A percentile compares a stretch with the other conserved stretches of the same genome.
These are phyloP conservation scores for Epiblema foenella DNA, from an alignment of 2,888 invertebrate genomes.

Conservation along the genomic window DNA sequence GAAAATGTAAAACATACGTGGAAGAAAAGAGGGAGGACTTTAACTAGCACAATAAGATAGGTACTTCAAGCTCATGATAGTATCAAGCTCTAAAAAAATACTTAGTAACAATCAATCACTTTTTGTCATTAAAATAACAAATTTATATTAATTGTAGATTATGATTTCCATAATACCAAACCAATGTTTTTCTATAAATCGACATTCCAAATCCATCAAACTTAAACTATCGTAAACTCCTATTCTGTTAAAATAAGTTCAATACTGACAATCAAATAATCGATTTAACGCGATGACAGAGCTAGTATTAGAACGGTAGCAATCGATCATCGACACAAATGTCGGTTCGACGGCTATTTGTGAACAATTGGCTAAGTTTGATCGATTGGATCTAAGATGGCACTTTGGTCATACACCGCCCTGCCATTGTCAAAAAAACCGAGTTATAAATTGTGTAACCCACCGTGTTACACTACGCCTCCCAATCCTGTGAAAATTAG, in stretches of 20 bases:
- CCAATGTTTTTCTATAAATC: background rate
- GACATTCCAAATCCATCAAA: slow-evolving; percentile 27
- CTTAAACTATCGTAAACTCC: slow-evolving; percentile 21
- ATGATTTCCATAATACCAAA: background rate
- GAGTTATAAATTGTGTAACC: background rate
- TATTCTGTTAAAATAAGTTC: slow-evolving; percentile 19
- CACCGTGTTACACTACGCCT: background rate
- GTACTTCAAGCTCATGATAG: no score
- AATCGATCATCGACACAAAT: slow-evolving; percentile 60
- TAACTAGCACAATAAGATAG: no score
- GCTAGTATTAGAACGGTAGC: slow-evolving; percentile 55
- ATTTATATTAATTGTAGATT: background rate
- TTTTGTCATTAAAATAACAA: background rate
- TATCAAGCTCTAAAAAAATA: no score
- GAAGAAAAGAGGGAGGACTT: no score
- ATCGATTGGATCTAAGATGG: slow-evolving; percentile 54
- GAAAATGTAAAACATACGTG: no score
- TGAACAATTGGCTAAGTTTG: slow-evolving; percentile 57
- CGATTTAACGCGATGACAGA: slow-evolving; percentile 39
- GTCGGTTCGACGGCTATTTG: slow-evolving; percentile 52
- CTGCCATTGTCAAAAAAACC: background rate
- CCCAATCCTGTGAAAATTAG: background rate
- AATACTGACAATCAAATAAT: slow-evolving; percentile 34
- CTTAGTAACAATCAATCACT: no score
- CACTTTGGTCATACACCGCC: slow-evolving; percentile 41